These are phyloP conservation scores for Tokudaia muenninki DNA, from an alignment of 2,797 vertebrate genomes.

Conservation along the genomic window DNA sequence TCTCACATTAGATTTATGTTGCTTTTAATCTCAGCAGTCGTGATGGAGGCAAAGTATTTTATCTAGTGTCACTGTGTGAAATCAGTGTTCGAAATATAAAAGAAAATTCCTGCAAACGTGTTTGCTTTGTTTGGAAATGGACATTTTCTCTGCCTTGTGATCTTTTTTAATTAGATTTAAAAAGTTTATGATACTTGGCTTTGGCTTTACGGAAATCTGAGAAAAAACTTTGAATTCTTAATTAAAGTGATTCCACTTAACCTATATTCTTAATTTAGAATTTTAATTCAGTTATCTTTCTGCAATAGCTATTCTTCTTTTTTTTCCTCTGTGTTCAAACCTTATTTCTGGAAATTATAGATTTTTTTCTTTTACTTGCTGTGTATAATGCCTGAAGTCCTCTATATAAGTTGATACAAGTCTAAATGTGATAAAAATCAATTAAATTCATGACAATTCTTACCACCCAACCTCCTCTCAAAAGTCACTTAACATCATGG, in stretches of 20 bases:
- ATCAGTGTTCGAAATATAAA: neutral
- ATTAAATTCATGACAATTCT: neutral
- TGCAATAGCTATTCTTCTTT: conserved; percentile 19
- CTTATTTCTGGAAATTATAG: conserved; percentile 8
- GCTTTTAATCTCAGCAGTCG: neutral
- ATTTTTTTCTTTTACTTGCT: neutral
- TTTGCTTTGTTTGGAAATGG: conserved; percentile 51
- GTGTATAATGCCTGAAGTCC: neutral
- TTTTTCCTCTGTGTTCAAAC: neutral
- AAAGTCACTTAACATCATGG: neutral
- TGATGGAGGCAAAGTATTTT: conserved; percentile 3
- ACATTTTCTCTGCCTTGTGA: conserved; percentile 9
- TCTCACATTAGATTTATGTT: neutral
- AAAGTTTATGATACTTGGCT: conserved; percentile 23
- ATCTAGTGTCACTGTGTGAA: neutral
- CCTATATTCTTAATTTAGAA: conserved; percentile 50
- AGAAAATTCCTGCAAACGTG: neutral
- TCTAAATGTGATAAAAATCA: conserved; percentile 37
- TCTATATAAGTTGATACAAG: conserved; percentile 28
- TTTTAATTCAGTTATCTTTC: conserved; percentile 27
- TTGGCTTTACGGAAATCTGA: conserved; percentile 32
- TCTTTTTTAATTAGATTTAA: conserved; percentile 54
- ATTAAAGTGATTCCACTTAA: neutral
- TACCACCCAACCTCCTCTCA: neutral
- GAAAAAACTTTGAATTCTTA: conserved; percentile 4